phyloP scores from a whole-genome alignment of 2,888 invertebrate species.

The Trichogramma evanescens region DNA sequence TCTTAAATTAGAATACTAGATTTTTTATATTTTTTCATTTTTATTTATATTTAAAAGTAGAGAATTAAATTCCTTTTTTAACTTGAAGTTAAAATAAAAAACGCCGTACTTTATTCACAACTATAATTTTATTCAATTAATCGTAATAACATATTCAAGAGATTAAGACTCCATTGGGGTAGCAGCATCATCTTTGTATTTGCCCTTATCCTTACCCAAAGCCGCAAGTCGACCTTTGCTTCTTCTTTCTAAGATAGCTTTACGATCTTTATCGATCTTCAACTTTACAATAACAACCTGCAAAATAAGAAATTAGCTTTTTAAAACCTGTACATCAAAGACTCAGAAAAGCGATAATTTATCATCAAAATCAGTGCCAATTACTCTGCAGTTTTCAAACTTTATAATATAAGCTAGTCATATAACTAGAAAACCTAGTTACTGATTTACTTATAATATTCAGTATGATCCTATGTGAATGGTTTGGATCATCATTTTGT shows the following conservation, averaged over 20 bases:
- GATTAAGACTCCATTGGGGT: slow-evolving; percentile 68
- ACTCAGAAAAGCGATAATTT: neutral
- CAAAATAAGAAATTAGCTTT: slow-evolving; percentile 32
- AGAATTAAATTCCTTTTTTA: too few species aligned
- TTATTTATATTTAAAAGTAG: too few species aligned
- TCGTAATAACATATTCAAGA: neutral
- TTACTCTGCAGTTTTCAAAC: slow-evolving; percentile 53
- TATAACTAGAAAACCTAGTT: slow-evolving; percentile 49
- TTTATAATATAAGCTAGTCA: slow-evolving; percentile 39
- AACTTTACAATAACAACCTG: slow-evolving; percentile 96
- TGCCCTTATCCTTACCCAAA: slow-evolving; percentile 95
- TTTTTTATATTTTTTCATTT: too few species aligned
- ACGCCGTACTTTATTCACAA: too few species aligned
- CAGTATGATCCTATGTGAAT: slow-evolving; percentile 52
- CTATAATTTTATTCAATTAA: too few species aligned
- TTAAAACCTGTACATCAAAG: neutral
- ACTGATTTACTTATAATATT: slow-evolving; percentile 38
- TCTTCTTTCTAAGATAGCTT: slow-evolving; percentile 92
- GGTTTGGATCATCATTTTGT: slow-evolving; percentile 58
- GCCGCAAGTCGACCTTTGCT: slow-evolving; percentile 88
- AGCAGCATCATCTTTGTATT: slow-evolving; percentile 83
- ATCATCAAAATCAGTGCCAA: slow-evolving; percentile 56
- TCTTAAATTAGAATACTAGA: too few species aligned
- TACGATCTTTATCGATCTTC: slow-evolving; percentile 98
- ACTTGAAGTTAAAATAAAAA: too few species aligned